Conservation (phyloP, 2,888 invertebrate genomes). For the Toxonevra muliebris region DNA sequence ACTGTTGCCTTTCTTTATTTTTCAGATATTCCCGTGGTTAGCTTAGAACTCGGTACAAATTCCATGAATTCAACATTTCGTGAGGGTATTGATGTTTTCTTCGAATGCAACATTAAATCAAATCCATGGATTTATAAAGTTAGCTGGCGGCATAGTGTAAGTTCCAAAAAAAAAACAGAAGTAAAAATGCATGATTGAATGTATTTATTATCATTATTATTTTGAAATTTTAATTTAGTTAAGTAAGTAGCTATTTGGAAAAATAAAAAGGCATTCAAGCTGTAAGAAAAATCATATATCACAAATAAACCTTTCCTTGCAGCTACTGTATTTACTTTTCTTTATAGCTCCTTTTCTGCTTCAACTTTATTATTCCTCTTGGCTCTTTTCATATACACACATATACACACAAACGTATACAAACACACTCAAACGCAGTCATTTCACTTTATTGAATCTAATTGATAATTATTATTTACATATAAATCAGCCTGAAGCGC, state of each 20-base stretch:
- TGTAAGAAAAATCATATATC: no score
- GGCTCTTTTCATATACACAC: constrained; percentile 1
- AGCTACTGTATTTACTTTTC: background rate
- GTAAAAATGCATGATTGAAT: no score
- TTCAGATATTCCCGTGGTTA: constrained; percentile 85
- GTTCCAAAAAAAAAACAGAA: constrained; percentile 60
- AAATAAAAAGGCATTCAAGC: no score
- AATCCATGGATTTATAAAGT: constrained; percentile 86
- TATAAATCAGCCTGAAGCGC: constrained; percentile 52
- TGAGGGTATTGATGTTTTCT: constrained; percentile 90
- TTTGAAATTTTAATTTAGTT: no score
- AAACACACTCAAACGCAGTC: no score
- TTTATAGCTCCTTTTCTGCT: background rate
- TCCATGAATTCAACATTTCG: constrained; percentile 80
- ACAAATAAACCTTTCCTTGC: no score
- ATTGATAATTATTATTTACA: constrained; percentile 41
- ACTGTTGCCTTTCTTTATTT: constrained; percentile 40
- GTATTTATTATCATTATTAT: no score
- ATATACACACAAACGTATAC: no score
- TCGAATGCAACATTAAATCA: constrained; percentile 89
- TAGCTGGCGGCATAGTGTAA: constrained; percentile 80
- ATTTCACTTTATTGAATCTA: constrained; percentile 12
- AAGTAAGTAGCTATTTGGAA: no score
- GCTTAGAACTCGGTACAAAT: constrained; percentile 83
- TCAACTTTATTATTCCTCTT: background rate